phyloP scores from a whole-genome alignment of 2,888 invertebrate species.

The Hartigia nigra region DNA sequence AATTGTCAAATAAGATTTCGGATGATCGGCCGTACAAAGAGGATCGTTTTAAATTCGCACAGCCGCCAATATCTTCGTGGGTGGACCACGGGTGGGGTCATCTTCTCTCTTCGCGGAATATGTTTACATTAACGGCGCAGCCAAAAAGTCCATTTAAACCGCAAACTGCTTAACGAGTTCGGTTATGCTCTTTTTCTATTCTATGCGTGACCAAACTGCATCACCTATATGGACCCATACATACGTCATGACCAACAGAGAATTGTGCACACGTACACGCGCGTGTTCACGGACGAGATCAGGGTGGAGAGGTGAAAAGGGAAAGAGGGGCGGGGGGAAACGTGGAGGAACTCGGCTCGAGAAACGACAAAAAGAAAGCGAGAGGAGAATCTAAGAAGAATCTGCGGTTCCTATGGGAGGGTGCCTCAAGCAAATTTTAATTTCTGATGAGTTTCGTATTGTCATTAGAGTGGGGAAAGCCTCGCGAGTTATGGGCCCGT shows the following conservation, averaged over 20 bases:
- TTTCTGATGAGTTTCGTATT: constrained; percentile 45
- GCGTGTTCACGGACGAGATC: neutral
- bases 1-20: neutral
- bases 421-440: constrained; percentile 48
- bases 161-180: constrained; percentile 57
- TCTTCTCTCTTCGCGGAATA: constrained; percentile 50
- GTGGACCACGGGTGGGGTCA: constrained; percentile 37
- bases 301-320: neutral
- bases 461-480: constrained; percentile 45
- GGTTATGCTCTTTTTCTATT: constrained; percentile 34
- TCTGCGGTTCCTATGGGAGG: neutral
- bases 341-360: neutral
- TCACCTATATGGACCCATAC: constrained; percentile 21
- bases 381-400: neutral
- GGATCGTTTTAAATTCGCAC: neutral
- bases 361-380: neutral
- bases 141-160: constrained; percentile 43
- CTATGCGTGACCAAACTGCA: constrained; percentile 40
- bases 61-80: constrained; percentile 36
- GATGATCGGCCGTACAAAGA: neutral
- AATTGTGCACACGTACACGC: neutral
- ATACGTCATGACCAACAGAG: neutral
- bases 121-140: constrained; percentile 54
- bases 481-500: constrained; percentile 41
- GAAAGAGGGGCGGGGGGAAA: neutral